Conservation (phyloP, 2,888 invertebrate species). For the Brachylomia viminalis region DNA sequence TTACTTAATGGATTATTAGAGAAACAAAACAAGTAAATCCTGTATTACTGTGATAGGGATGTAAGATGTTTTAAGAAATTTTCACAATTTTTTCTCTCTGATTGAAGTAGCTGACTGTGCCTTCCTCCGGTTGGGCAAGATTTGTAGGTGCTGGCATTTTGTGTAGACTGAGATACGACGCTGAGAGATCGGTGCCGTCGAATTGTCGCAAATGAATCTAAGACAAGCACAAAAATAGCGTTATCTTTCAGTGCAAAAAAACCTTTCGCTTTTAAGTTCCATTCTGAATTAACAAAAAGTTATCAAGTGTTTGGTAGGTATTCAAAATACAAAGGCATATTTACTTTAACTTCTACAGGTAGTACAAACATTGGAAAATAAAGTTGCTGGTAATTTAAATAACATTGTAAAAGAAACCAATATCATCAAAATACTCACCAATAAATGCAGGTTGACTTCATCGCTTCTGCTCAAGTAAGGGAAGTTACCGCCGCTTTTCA, state of each 20-base stretch:
- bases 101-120: slow-evolving; percentile 86
- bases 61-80: slow-evolving; percentile 73
- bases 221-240: slow-evolving; percentile 65
- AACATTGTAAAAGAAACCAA: neutral
- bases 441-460: slow-evolving; percentile 96
- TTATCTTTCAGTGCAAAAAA: neutral
- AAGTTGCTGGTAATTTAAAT: neutral
- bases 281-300: slow-evolving; percentile 1
- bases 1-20: slow-evolving; percentile 29
- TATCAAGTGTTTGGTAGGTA: neutral
- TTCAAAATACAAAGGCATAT: neutral
- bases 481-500: slow-evolving; percentile 97
- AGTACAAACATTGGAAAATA: slow-evolving; percentile 19
- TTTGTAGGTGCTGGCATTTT: slow-evolving; percentile 77
- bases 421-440: slow-evolving; percentile 89
- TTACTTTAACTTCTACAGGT: neutral
- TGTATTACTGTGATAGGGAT: slow-evolving; percentile 8
- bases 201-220: slow-evolving; percentile 94
- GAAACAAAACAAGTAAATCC: slow-evolving; percentile 25
- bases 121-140: slow-evolving; percentile 77
- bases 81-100: slow-evolving; percentile 84
- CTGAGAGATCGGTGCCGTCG: slow-evolving; percentile 91
- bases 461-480: slow-evolving; percentile 96
- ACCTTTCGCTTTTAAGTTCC: neutral
- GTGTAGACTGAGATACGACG: slow-evolving; percentile 90